Percentiles rank a stretch among this genome's conserved stretches.
These are phyloP conservation scores for Venusia cambrica DNA, from an alignment of 2,888 invertebrate genomes.

Conservation along the genomic window DNA sequence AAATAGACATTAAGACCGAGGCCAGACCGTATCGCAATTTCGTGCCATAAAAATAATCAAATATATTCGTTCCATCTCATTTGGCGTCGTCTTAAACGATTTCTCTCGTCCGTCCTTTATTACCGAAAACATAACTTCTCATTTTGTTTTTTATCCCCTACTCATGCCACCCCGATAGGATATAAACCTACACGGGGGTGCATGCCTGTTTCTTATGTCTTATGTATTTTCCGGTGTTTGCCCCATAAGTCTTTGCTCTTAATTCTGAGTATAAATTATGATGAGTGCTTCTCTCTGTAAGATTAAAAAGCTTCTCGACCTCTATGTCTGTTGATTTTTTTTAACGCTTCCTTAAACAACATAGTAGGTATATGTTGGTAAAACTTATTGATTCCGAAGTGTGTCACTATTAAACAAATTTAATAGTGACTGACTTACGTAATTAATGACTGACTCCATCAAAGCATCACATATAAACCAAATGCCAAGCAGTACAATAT, in stretches of 20 bases:
- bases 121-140: slow-evolving; percentile 81
- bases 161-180: slow-evolving; percentile 61
- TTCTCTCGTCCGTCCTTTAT: slow-evolving; percentile 80
- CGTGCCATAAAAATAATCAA: slow-evolving; percentile 79
- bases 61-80: slow-evolving; percentile 81
- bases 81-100: slow-evolving; percentile 80
- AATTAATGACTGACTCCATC: too few species aligned
- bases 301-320: slow-evolving; percentile 20
- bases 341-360: too few species aligned
- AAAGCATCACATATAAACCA: too few species aligned
- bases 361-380: too few species aligned
- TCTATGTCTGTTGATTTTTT: too few species aligned
- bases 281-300: slow-evolving; percentile 21
- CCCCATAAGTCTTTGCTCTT: slow-evolving; percentile 32
- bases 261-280: slow-evolving; percentile 28
- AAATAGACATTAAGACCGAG: slow-evolving; percentile 70
- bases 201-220: slow-evolving; percentile 73
- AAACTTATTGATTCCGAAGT: too few species aligned
- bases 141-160: slow-evolving; percentile 81
- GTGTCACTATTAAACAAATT: too few species aligned
- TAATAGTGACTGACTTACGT: too few species aligned
- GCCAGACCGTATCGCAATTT: slow-evolving; percentile 71
- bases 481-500: too few species aligned
- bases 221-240: slow-evolving; percentile 56
- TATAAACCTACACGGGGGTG: slow-evolving; percentile 64